A percentile compares a stretch with the other conserved stretches of the same genome.
phyloP scores from a whole-genome alignment of 2,113 vertebrate genomes.

The Oxyura jamaicensis region DNA sequence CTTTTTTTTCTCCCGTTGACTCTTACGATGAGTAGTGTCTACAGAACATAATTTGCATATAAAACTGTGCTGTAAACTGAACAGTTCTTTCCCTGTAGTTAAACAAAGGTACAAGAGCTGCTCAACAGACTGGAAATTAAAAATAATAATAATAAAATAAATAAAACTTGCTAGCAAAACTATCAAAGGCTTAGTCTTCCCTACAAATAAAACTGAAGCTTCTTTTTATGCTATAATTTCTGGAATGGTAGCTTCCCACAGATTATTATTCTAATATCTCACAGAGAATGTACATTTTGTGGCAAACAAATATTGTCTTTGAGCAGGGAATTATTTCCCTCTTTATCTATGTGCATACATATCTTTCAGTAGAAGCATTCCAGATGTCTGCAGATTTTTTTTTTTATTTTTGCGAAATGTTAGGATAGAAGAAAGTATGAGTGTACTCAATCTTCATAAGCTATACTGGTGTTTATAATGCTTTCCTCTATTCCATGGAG shows the following conservation, averaged over 20 bases:
- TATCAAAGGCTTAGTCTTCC: background rate
- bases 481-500: background rate
- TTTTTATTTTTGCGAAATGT: background rate
- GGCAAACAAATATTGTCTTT: background rate
- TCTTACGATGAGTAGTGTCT: slow-evolving; percentile 17
- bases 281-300: background rate
- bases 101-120: background rate
- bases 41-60: slow-evolving; percentile 32
- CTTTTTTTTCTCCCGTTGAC: slow-evolving; percentile 8
- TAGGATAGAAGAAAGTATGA: background rate
- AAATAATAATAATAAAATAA: background rate
- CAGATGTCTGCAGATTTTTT: background rate
- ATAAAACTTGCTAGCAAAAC: background rate
- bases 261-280: background rate
- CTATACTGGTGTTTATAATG: background rate
- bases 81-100: background rate
- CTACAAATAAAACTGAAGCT: background rate
- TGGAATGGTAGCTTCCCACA: background rate
- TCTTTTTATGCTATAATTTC: background rate
- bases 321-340: background rate
- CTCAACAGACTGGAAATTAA: background rate
- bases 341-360: background rate
- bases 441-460: background rate
- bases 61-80: slow-evolving; percentile 34
- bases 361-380: background rate